These are phyloP conservation scores for Neodontobutis hainanensis DNA, from an alignment of 2,113 vertebrate species.

Conservation along the genomic window DNA sequence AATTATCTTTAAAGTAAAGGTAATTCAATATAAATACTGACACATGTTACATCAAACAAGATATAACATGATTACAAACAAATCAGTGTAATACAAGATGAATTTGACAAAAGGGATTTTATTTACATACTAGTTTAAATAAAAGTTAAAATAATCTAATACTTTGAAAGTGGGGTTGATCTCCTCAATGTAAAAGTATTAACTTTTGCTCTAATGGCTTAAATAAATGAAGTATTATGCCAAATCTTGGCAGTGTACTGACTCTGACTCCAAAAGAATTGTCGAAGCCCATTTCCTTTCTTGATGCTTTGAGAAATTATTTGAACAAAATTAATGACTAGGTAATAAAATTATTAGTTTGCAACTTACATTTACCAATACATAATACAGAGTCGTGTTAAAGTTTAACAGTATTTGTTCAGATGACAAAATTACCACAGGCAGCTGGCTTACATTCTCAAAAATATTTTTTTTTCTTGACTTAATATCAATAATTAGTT, in stretches of 20 bases:
- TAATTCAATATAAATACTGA: conserved; percentile 76
- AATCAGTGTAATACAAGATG: conserved; percentile 68
- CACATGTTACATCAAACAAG: conserved; percentile 67
- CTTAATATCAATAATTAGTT: no score
- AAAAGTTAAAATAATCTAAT: conserved; percentile 63
- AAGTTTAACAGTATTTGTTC: no score
- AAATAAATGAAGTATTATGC: conserved; percentile 36
- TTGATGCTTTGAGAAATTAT: conserved; percentile 5
- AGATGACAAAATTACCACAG: no score
- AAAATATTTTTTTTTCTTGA: no score
- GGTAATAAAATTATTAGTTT: neutral
- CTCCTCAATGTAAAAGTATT: conserved; percentile 57
- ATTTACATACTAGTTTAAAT: conserved; percentile 73
- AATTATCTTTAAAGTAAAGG: conserved; percentile 60
- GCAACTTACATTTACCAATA: neutral
- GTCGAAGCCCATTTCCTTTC: conserved; percentile 37
- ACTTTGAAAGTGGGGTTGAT: conserved; percentile 46
- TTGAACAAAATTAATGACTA: conserved; percentile 1
- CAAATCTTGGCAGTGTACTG: conserved; percentile 68
- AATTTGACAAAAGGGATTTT: conserved; percentile 64
- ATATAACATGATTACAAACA: conserved; percentile 68
- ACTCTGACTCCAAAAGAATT: conserved; percentile 41
- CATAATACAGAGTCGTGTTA: no score
- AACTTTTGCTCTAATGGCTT: conserved; percentile 36
- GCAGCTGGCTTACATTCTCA: no score